Evolutionary conservation across 2,888 invertebrate species (phyloP), one percentile per base, ranked within the genome.

Genomic region (Yponomeuta sedellus): DNA sequence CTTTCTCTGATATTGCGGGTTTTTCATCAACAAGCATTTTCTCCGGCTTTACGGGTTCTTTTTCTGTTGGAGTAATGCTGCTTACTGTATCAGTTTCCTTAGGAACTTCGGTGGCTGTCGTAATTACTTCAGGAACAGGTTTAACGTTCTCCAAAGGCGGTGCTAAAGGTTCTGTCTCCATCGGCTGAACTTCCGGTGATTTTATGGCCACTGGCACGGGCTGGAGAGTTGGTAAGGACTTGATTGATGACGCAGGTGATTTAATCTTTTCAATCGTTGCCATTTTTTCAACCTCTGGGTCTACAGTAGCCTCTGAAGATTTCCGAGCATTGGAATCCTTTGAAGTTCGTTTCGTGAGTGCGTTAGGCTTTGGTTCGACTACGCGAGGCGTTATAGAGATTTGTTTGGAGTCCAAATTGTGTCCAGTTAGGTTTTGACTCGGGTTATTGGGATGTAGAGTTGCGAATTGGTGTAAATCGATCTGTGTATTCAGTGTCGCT

Each of bases 391-490:
- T 87, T 69, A 91, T 86, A 1, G 90, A 89, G 68, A 91, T 86
- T 74, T 90, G 88, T 72, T 79, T 83, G 16, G 88, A 81, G 70
- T 90, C 90, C 67, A 91, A 72, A 44, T 80, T 75, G 25, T 83
- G 77, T 16, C 82, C 79, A 8, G 73, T 78, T 63, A 83, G 69
- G n/a, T 73, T 79, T 56, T 81, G 79, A 44, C 71, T 81, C 3
- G 83, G 72, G 52, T 75, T 82, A 59, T 79, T 82, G 1, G 88
- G 84, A 64, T 87, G 89, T 28, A 89, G 72, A 10, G 84, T 84
- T 1, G 90, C 86, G 66, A 88, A 85, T 67, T 87, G 88, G 69
- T 89, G 86, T 61, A 90, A 73, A 66, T 88, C 90, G 19, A 86
- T 80, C 64, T 79, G 84, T 19, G 82, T 70, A 0, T 73, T 68